phyloP scores from a whole-genome alignment of 1,140 invertebrate species.

The Trigoniulus corallinus region DNA sequence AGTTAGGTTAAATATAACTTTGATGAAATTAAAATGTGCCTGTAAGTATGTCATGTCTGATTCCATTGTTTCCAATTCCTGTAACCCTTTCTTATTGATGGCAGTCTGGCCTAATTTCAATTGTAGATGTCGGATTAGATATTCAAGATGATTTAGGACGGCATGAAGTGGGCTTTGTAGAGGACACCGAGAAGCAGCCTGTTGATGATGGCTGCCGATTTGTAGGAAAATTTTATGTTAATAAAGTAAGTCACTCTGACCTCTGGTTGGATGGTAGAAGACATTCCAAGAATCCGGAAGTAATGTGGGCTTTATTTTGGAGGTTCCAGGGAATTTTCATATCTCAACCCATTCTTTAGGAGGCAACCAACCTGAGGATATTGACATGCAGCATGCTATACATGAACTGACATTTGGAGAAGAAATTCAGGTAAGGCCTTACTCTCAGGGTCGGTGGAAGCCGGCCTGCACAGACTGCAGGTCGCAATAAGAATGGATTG shows the following conservation, averaged over 20 bases:
- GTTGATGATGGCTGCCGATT: slow-evolving; percentile 36
- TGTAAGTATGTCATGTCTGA: slow-evolving; percentile 24
- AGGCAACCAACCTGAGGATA: slow-evolving; percentile 29
- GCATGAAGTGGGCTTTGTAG: slow-evolving; percentile 44
- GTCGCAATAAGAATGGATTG: too few species aligned
- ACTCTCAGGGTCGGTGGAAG: too few species aligned
- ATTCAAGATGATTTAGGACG: slow-evolving; percentile 46
- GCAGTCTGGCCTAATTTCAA: neutral
- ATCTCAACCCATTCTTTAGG: slow-evolving; percentile 40
- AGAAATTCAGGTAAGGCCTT: slow-evolving; percentile 26
- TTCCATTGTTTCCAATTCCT: too few species aligned
- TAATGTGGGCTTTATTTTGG: neutral
- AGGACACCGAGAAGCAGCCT: slow-evolving; percentile 36
- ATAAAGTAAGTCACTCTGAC: slow-evolving; percentile 37
- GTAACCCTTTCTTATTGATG: neutral
- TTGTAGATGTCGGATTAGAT: slow-evolving; percentile 37
- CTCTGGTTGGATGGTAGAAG: too few species aligned
- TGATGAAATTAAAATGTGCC: slow-evolving; percentile 33
- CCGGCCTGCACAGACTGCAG: too few species aligned
- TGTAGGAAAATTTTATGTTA: slow-evolving; percentile 37
- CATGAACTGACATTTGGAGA: slow-evolving; percentile 38
- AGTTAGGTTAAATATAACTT: slow-evolving; percentile 35
- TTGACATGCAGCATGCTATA: slow-evolving; percentile 41
- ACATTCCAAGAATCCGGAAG: neutral
- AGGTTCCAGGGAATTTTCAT: slow-evolving; percentile 45